Base-by-base conservation (phyloP, 23 tunicate genomes). In the Halocynthia aurantium region DNA sequence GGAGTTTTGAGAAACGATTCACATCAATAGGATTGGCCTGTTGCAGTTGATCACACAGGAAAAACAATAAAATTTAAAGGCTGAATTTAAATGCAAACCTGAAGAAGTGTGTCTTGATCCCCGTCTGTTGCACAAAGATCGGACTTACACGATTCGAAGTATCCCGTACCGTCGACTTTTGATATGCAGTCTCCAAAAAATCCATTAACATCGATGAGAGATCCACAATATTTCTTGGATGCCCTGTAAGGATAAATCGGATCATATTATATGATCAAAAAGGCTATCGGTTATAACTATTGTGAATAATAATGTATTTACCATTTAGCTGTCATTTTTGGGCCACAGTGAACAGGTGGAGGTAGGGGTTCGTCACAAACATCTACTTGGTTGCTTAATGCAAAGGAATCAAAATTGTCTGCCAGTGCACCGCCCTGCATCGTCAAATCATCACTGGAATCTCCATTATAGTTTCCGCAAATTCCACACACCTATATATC, bases 121-220 rank as follows among this genome's bases (percentile, higher is more conserved):
- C 96, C 96, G 21, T 76, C 63, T 6, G 85, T 89, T 12, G 96
- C 96, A 52, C 96, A 89, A 72, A 89, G 80, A 62, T 89, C 96
- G 71, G 80, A 84, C 13, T 84, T 78, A 76, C 96, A 89, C 6
- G 80, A 76, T 6, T 80, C 77, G 78, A 79, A 89, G 49, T 72
- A 84, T 10, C 22, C 62, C 19, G 80, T 22, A 11, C 69, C 69
- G 21, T 53, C 57, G n/a, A 74, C 78, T 20, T 17, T 53, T 9
- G 56, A 13, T n/a, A n/a, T 22, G 56, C 78, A 74, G 22, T 74
- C 78, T 17, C 60, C 20, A 50, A 74, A 74, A 7, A 64, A 12
- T 74, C 78, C 78, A 8, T 22, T 13, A 19, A 5, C 20, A 49
- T 10, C 20, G 12, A 74, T 54, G 31, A 74, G 50, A 54, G 22